phyloP scores from a whole-genome alignment of 2,797 vertebrate genomes.

The Neopelma chrysocephalum region DNA sequence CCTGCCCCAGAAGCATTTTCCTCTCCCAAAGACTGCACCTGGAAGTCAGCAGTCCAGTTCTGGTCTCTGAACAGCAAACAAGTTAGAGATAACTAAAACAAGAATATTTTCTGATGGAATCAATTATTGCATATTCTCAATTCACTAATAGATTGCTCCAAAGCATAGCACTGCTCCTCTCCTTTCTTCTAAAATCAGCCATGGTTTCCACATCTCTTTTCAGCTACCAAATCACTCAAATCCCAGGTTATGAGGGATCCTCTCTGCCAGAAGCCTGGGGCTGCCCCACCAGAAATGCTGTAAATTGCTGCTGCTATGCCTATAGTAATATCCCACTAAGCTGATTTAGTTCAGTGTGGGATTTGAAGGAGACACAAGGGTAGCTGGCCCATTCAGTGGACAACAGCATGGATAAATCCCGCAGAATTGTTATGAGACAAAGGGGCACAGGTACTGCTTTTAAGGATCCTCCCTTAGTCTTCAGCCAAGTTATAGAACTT shows the following conservation, averaged over 20 bases:
- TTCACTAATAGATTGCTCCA: not conserved
- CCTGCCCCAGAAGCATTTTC: not conserved
- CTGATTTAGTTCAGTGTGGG: not conserved
- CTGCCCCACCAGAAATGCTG: not conserved
- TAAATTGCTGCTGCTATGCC: not conserved
- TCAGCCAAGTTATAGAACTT: not conserved
- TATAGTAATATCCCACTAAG: not conserved
- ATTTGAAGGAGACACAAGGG: not conserved
- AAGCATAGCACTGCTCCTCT: not conserved
- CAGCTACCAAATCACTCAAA: not conserved
- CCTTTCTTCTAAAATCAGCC: not conserved
- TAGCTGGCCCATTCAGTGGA: not conserved
- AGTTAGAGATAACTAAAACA: not conserved
- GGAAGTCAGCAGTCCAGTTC: not conserved
- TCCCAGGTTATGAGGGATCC: not conserved
- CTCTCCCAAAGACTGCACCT: not conserved
- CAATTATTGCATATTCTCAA: not conserved
- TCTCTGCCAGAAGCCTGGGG: fast-evolving
- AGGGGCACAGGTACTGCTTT: not conserved
- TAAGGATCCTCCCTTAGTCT: not conserved
- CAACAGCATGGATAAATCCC: not conserved
- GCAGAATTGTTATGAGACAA: not conserved
- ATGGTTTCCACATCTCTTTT: not conserved
- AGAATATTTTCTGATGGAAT: not conserved
- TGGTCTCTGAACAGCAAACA: not conserved